These are phyloP conservation scores for Clusia tigrina DNA, from an alignment of 2,888 invertebrate species.

Conservation along the genomic window DNA sequence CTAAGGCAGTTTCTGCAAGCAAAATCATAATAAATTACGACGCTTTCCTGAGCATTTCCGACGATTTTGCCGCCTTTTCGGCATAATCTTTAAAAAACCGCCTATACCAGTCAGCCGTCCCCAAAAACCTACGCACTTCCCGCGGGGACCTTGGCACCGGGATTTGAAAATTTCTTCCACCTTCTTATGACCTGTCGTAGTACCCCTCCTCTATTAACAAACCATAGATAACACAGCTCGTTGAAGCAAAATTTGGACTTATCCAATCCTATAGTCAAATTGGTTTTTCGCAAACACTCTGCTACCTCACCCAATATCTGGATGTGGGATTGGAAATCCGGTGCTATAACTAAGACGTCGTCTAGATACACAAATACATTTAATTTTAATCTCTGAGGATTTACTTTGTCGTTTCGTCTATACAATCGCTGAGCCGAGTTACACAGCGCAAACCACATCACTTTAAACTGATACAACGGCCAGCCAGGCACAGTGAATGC, in stretches of 20 bases:
- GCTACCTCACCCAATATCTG: slow-evolving; percentile 12
- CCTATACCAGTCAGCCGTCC: slow-evolving; percentile 32
- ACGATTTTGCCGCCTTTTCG: too few species aligned
- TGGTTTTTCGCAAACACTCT: slow-evolving; percentile 6
- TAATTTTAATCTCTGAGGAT: neutral
- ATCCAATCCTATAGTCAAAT: slow-evolving; percentile 19
- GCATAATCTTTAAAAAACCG: slow-evolving; percentile 25
- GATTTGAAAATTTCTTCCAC: neutral
- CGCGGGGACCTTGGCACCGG: slow-evolving; percentile 25
- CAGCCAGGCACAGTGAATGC: neutral
- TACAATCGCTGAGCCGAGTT: neutral
- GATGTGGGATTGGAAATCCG: slow-evolving; percentile 1
- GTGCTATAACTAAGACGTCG: neutral
- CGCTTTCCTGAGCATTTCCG: too few species aligned
- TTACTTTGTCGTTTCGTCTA: neutral
- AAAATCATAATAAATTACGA: too few species aligned
- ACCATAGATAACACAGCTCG: slow-evolving; percentile 21
- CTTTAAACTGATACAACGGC: neutral
- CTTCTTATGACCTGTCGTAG: neutral
- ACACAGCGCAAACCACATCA: neutral
- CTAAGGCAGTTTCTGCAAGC: too few species aligned
- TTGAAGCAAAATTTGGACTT: slow-evolving; percentile 22
- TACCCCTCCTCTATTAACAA: slow-evolving; percentile 10
- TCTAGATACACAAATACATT: slow-evolving; percentile 11
- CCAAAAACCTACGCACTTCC: slow-evolving; percentile 30